Evolutionary conservation across 2,888 invertebrate genomes (phyloP), one percentile per base, ranked within the genome.

Genomic region (Zhuqinia jingwanae): DNA sequence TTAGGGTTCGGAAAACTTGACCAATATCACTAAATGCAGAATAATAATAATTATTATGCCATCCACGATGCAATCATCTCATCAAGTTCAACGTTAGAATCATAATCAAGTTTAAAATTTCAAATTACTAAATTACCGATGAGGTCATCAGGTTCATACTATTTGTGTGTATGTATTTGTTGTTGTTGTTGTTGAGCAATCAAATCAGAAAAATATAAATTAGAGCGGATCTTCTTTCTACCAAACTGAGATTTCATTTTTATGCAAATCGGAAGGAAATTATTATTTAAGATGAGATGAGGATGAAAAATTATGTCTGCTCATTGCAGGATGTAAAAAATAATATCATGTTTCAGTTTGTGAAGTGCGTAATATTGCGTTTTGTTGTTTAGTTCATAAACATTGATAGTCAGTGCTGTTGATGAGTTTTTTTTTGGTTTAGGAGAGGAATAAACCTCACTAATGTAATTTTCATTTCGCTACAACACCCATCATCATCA

Each of bases 191-290:
- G n/a, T 50, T 50, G n/a, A 11, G 50, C 50, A 50, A n/a, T 13
- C 50, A n/a, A 15, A 50, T 15, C 50, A 5, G 6, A 42, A 42
- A 8, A 5, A n/a, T n/a, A n/a, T 50, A 58, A 10, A 10, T 11
- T 11, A 58, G 25, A 58, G 50, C 50, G 58, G 58, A 58, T 58
- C 58, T 58, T 22, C 58, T 10, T 47, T 47, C n/a, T n/a, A n/a
- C 45, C 45, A 45, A 22, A 22, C 1, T 30, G 17, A 10, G 36
- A 68, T 70, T 70, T 70, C 70, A 70, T 70, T 70, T 70, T 70
- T 70, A 70, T 70, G 70, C 70, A 45, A 70, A 70, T 70, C 70
- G 70, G 70, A 70, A 70, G 70, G 45, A 45, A 70, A 70, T n/a
- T n/a, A n/a, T n/a, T n/a, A n/a, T n/a, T n/a, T n/a, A n/a, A n/a